Conservation (phyloP, 2,113 vertebrate species). For the Capricornis sumatraensis region DNA sequence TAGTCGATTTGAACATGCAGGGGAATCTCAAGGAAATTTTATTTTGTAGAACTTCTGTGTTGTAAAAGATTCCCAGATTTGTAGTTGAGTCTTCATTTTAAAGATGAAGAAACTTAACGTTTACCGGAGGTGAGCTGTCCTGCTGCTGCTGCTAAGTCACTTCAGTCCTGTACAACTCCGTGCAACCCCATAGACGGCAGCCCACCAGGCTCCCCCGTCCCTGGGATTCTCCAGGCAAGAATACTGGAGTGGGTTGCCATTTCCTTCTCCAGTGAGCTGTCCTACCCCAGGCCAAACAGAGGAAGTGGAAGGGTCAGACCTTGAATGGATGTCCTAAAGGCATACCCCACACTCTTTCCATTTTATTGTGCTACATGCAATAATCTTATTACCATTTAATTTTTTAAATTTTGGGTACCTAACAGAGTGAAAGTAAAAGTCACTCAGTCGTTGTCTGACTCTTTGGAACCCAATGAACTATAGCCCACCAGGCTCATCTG, state of each 20-base stretch:
- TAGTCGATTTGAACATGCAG: background rate
- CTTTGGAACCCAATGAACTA: background rate
- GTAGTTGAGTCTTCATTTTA: background rate
- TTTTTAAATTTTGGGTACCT: background rate
- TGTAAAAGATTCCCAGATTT: background rate
- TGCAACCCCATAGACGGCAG: fast-evolving
- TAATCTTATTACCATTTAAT: background rate
- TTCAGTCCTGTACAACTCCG: fast-evolving
- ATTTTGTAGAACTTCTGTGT: background rate
- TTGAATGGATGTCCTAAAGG: background rate
- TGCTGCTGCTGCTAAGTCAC: background rate
- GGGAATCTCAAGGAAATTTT: background rate
- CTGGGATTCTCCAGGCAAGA: too few species aligned
- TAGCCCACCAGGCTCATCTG: background rate
- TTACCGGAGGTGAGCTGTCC: background rate
- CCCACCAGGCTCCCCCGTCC: too few species aligned
- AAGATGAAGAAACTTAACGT: background rate
- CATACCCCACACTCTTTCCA: background rate
- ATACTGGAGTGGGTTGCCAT: too few species aligned
- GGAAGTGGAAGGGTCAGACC: background rate
- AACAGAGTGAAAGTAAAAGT: background rate
- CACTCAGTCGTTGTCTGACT: background rate
- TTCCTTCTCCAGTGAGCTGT: background rate
- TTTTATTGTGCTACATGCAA: background rate
- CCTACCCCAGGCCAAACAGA: background rate